Evolutionary conservation across 2,888 invertebrate species (phyloP), one percentile per base, ranked within the genome.

Genomic region (Drosophila colorata): DNA sequence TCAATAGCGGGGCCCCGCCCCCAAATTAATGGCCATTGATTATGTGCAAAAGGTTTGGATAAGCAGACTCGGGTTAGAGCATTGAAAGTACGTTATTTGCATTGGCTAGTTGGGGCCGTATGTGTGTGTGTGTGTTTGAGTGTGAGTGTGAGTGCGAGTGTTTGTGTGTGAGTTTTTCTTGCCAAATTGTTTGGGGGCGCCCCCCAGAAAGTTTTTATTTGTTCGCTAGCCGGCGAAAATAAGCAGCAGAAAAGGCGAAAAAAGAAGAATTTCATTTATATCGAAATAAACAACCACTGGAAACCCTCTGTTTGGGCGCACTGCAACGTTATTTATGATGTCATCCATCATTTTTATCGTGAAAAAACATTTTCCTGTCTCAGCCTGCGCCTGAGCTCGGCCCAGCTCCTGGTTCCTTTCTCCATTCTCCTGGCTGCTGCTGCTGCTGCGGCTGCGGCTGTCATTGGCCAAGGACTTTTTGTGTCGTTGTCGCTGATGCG

Each of bases 301-400:
- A 84, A 88, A 90, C 91, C 91, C 90, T 91, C 92, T 91, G 90
- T 90, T 81, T 91, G 82, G 82, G 89, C 89, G 90, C 91, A 90
- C 91, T 91, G 90, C 84, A 90, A 86, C 82, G 90, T 92, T 91
- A 92, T 92, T 92, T 92, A 92, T 91, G 91, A 89, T 89, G 88
- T 92, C 92, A 92, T 92, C 89, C 91, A 92, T 92, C 92, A 92
- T 92, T 92, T 92, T 92, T 92, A 92, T 92, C 92, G 92, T 91
- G 88, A 90, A 91, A 91, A 91, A 91, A 91, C 90, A 91, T 92
- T 91, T 91, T 90, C 90, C 88, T 90, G 90, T 85, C 87, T 85
- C 90, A 87, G 85, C 84, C 87, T 90, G 84, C 56, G 79, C 74
- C 79, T 78, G 84, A 83, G 80, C 56, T 70, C 66, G 58, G 55